Evolutionary conservation across 2,113 vertebrate species (phyloP), one percentile per base, ranked within the genome.

Genomic region (Takifugu bimaculatus): DNA sequence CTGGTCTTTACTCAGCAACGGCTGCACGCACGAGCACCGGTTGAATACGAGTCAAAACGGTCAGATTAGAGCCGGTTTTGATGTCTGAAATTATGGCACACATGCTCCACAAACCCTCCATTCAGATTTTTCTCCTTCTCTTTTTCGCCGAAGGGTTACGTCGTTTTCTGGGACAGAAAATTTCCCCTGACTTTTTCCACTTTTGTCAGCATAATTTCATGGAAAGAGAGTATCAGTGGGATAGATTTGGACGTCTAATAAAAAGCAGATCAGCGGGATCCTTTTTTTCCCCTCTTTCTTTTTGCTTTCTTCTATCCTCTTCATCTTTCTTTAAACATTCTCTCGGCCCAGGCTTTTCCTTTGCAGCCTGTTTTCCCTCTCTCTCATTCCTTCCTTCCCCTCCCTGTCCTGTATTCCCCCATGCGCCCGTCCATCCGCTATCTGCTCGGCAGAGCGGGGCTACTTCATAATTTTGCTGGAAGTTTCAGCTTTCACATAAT

Each of bases 401-500:
- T 6, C 15, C 25, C 26, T 3, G 49, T 15, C 9, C 27, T 55
- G 5, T 53, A 14, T 55, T 26, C 54, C 63, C 35, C 28, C 26
- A 12, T 32, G 20, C 54, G 12, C 26, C 43, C 2, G 2, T 62
- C 45, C 13, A 14, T 48, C 13, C 45, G 45, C 45, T n/a, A 48
- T n/a, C 45, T 48, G 74, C 57, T 63, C 71, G 80, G 78, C 82
- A 84, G 88, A 86, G 76, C 73, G 76, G 70, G 80, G 74, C 82
- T 75, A 69, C 79, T 78, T 76, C 73, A 68, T 74, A 78, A 82
- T 88, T 85, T 86, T 78, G 81, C 80, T 88, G 74, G 79, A 87
- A 85, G 88, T 90, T 87, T 92, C 87, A 88, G 81, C 83, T 93
- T 92, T 89, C 88, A 90, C 81, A 84, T 88, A 81, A 84, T 88